phyloP scores from a whole-genome alignment of 2,797 vertebrate species.

The Epinephelus awoara region DNA sequence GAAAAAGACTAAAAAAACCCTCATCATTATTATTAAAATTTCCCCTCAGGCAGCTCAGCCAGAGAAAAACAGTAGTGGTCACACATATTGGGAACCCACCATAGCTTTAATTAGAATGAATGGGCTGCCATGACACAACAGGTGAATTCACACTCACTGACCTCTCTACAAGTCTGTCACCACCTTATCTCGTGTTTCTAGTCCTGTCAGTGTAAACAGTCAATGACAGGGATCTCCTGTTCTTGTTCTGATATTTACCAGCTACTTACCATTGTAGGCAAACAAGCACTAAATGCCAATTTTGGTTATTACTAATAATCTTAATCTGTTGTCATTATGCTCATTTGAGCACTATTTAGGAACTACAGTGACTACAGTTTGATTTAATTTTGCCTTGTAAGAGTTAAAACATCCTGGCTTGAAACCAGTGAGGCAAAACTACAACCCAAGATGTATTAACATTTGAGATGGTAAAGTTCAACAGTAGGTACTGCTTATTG shows the following conservation, averaged over 20 bases:
- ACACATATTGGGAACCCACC: too few species aligned
- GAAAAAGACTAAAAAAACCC: too few species aligned
- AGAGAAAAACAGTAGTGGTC: too few species aligned
- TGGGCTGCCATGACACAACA: slow-evolving; percentile 28
- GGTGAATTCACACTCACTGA: slow-evolving; percentile 51
- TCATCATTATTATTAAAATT: too few species aligned
- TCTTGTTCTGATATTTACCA: slow-evolving; percentile 16
- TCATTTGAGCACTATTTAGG: not conserved
- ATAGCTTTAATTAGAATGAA: too few species aligned
- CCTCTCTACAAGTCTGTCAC: slow-evolving; percentile 41
- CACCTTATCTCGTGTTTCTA: slow-evolving; percentile 50
- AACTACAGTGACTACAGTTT: not conserved
- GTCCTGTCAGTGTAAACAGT: slow-evolving; percentile 42
- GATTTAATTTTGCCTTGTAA: slow-evolving; percentile 60
- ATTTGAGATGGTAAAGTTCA: slow-evolving; percentile 90
- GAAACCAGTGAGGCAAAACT: slow-evolving; percentile 83
- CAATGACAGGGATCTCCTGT: slow-evolving; percentile 37
- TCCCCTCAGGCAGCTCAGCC: too few species aligned
- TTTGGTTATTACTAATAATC: not conserved
- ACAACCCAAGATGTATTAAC: slow-evolving; percentile 85
- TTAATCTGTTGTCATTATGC: not conserved
- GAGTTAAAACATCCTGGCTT: slow-evolving; percentile 81
- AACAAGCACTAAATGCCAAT: not conserved
- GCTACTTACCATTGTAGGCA: not conserved
- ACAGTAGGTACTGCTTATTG: slow-evolving; percentile 82